Base-by-base conservation (phyloP, 2,113 vertebrate genomes). In the Thymallus thymallus region DNA sequence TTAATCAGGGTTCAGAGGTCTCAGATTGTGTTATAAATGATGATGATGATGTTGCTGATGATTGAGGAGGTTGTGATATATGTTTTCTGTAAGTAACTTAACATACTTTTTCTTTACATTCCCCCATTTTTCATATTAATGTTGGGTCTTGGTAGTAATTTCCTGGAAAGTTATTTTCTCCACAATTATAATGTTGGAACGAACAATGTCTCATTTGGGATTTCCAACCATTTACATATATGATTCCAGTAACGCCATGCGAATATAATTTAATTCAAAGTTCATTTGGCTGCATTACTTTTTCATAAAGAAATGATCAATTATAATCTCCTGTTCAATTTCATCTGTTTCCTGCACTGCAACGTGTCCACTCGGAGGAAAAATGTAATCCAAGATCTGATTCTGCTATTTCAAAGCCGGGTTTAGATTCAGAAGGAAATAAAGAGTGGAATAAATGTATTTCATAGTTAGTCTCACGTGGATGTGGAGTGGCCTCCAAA, bases 211-310 rank as follows among this genome's bases (percentile, higher is more conserved):
- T 90, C 91, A 86, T 88, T 81, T 82, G 91, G 91, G 91, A 93
- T 92, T 92, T 91, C 76, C 63, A 87, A 82, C 86, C 90, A 89
- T 92, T 93, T 93, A 90, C 91, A 91, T 88, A 92, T 91, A 92
- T 86, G 88, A 92, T 86, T 91, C 90, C 88, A 77, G 84, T 92
- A 93, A 93, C 90, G 82, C 90, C 87, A 86, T 86, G 91, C 91
- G 92, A 93, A 93, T 91, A 93, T 86, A 91, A 91, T 92, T 90
- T 92, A 89, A 93, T 92, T 92, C 89, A 91, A 92, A 93, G 90
- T 90, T 93, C 91, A 92, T 92, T 92, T 88, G 72, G 85, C 86
- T 69, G 89, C 87, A 92, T 93, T 92, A 92, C 88, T 90, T 90
- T 92, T 92, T 92, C 91, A 93, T 93, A 92, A 92, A 92, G 89